phyloP scores from a whole-genome alignment of 1,140 invertebrate genomes.

The Maniola jurtina region DNA sequence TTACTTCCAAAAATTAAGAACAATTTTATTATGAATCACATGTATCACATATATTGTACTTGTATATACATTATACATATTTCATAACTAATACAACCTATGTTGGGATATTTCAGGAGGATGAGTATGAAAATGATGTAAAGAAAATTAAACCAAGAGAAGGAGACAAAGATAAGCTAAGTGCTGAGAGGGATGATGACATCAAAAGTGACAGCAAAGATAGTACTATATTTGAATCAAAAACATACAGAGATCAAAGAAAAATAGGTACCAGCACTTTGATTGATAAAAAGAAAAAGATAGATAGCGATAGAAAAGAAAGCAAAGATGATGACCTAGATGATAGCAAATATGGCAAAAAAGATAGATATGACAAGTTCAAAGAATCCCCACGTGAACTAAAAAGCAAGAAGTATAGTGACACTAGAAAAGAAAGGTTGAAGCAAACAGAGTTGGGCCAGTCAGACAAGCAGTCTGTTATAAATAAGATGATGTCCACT shows the following conservation, averaged over 20 bases:
- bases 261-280: slow-evolving; percentile 47
- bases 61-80: no score
- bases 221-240: slow-evolving; percentile 61
- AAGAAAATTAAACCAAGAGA: slow-evolving; percentile 75
- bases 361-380: slow-evolving; percentile 62
- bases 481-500: slow-evolving; percentile 62
- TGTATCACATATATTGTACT: no score
- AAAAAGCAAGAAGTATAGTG: slow-evolving; percentile 76
- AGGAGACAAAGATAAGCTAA: slow-evolving; percentile 73
- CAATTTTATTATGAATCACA: no score
- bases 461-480: slow-evolving; percentile 59
- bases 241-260: slow-evolving; percentile 65
- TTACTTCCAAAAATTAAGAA: no score
- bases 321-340: slow-evolving; percentile 58
- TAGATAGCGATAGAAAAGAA: slow-evolving; percentile 59
- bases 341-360: slow-evolving; percentile 56
- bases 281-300: slow-evolving; percentile 67
- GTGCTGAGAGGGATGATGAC: slow-evolving; percentile 70
- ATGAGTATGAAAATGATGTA: slow-evolving; percentile 70
- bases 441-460: slow-evolving; percentile 55
- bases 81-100: no score
- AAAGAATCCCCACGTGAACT: slow-evolving; percentile 66
- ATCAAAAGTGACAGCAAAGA: slow-evolving; percentile 57
- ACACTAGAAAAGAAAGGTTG: slow-evolving; percentile 70
- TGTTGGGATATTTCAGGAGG: slow-evolving; percentile 53